Percentiles rank a stretch among this genome's conserved stretches.
These are phyloP conservation scores for Rhea pennata DNA, from an alignment of 2,113 vertebrate genomes.

Conservation along the genomic window DNA sequence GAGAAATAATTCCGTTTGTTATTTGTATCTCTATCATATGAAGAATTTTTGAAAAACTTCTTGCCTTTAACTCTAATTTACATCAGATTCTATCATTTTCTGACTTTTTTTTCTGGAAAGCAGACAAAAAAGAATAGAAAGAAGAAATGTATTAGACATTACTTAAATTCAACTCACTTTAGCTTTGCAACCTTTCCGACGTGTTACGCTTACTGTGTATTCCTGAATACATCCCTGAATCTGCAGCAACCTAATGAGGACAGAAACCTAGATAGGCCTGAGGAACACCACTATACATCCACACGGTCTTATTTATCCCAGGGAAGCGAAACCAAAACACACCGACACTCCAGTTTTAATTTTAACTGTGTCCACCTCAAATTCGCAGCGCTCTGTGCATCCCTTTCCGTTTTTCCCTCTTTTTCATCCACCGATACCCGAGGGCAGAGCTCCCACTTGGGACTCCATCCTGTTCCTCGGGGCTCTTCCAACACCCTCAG, in stretches of 20 bases:
- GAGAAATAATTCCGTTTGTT: neutral
- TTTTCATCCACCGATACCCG: neutral
- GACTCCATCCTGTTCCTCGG: neutral
- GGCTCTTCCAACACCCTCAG: neutral
- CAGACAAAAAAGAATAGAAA: neutral
- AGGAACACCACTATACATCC: neutral
- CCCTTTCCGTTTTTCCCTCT: neutral
- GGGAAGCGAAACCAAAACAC: neutral
- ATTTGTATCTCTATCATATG: neutral
- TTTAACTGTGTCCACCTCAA: neutral
- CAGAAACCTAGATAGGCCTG: neutral
- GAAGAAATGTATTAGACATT: neutral
- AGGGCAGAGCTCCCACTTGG: neutral
- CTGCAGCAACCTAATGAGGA: neutral
- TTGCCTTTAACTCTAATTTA: neutral
- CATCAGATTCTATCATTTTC: neutral
- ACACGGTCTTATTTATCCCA: neutral
- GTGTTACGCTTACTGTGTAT: neutral
- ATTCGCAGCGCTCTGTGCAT: neutral
- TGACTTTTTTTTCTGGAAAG: neutral
- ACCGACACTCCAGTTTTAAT: neutral
- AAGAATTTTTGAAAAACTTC: neutral
- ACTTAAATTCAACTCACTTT: neutral
- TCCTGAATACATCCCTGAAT: neutral
- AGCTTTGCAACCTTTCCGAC: neutral